Evolutionary conservation across 1,140 invertebrate species (phyloP).

Genomic region (Trinorchestia longiramus): DNA sequence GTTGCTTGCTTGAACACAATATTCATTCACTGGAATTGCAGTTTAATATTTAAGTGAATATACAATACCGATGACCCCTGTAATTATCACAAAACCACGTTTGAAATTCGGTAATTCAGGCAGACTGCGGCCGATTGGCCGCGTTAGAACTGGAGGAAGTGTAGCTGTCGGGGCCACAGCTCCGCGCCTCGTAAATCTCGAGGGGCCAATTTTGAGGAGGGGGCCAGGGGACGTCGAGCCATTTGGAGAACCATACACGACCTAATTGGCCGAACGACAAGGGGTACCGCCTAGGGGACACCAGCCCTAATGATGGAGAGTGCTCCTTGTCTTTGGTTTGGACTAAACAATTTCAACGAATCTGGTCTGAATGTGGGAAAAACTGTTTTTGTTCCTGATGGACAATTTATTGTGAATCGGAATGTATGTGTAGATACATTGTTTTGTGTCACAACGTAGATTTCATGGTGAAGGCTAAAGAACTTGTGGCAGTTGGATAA

Average conservation of each 20-base stretch:
- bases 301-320: background rate
- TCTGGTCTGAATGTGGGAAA: background rate
- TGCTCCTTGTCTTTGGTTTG: background rate
- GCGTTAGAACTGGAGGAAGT: background rate
- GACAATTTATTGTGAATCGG: background rate
- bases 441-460: too few species aligned
- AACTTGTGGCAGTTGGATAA: too few species aligned
- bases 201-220: conserved; percentile 41
- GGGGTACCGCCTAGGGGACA: conserved; percentile 27
- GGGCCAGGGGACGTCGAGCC: background rate
- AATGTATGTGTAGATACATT: background rate
- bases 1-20: too few species aligned
- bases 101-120: background rate
- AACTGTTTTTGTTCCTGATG: background rate
- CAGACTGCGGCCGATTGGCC: background rate
- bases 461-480: too few species aligned
- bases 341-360: background rate
- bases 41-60: background rate
- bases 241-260: conserved; percentile 47
- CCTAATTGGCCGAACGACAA: conserved; percentile 44
- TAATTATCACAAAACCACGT: background rate
- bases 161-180: background rate
- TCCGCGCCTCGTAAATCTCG: conserved; percentile 24
- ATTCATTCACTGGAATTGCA: too few species aligned
- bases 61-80: background rate